Base-by-base conservation (phyloP, 2,888 invertebrate species). In the Acanthosepion pharaonis region DNA sequence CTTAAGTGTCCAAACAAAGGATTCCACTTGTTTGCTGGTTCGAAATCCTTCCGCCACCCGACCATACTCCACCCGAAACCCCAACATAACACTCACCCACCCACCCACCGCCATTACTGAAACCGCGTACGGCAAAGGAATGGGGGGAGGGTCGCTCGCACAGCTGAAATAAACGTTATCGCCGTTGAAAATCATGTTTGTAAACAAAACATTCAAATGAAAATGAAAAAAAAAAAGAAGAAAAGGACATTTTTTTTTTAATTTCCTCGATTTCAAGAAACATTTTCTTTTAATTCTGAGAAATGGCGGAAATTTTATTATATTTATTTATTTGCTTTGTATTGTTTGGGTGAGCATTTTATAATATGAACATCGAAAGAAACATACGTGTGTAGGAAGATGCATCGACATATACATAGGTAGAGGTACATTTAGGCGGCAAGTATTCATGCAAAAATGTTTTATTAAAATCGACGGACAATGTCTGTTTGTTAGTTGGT, bases 1-100 rank as follows among this genome's bases (percentile, higher is more conserved):
- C n/a, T 78, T 33, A n/a, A 78, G 78, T 78, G 78, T 78, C 78
- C 78, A 78, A 78, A 78, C 78, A 78, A 78, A 78, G 78, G 33
- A n/a, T 33, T 78, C 78, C 78, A 78, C 78, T 78, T 78, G n/a
- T 78, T 78, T n/a, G 33, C 78, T 78, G n/a, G 15, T 33, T 78
- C n/a, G 5, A 78, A 6, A 78, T 33, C 78, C 78, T 78, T n/a
- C 15, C 78, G 11, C n/a, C 78, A n/a, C 33, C 78, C 33, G 15
- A 5, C 33, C 2, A 1, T n/a, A 28, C 28, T n/a, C 78, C n/a
- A 78, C n/a, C 28, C 64, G 25, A 25, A 78, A 8, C 5, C 78
- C 78, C 5, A n/a, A 28, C 64, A 18, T 28, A 64, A 18, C 64
- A 64, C 59, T 20, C 23, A 59, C 64, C 64, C 28, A 64, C 64